Evolutionary conservation across 1,140 invertebrate species (phyloP), one percentile per base, ranked within the genome.

Genomic region (Achroia grisella): DNA sequence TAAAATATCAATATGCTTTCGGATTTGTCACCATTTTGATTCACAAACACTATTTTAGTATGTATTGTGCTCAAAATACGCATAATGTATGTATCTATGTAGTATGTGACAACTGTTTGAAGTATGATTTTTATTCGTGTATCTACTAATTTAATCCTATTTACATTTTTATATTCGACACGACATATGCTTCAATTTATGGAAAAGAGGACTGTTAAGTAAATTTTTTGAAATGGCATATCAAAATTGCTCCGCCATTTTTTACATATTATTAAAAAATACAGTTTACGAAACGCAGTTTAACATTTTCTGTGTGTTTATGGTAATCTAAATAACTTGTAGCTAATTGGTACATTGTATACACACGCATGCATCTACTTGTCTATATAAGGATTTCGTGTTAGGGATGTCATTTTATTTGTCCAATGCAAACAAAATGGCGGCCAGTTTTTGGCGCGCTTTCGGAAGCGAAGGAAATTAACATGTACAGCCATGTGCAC

Each of bases 361-460:
- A 36, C 39, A 55, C 52, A 64, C 43, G 59, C 71, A 68, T 62
- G 64, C 62, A 71, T 73, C 60, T 72, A 65, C 62, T 67, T 69
- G 63, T 73, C 67, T 76, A 64, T 71, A 45, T 69, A 68, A 66
- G 54, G 54, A 59, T 62, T 62, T 59, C 42, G 62, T 58, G 57
- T 64, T 60, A 46, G 56, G 44, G 35, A 52, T 50, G 53, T 42
- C 56, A 43, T 56, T 66, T 67, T 69, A 48, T 56, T 46, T 58
- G 56, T 57, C 51, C 55, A 56, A 56, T 49, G 52, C 39, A 12
- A 23, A 47, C 11, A 46, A 48, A 42, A 53, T 46, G 48, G 47
- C 39, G 14, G 44, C 42, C 36, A n/a, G n/a, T 40, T 47, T 48
- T 41, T 46, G 32, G 45, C 41, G 34, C 28, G 44, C 34, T n/a